Evolutionary conservation across 2,113 vertebrate species (phyloP), one percentile per base, ranked within the genome.

Genomic region (Ammodytes marinus): DNA sequence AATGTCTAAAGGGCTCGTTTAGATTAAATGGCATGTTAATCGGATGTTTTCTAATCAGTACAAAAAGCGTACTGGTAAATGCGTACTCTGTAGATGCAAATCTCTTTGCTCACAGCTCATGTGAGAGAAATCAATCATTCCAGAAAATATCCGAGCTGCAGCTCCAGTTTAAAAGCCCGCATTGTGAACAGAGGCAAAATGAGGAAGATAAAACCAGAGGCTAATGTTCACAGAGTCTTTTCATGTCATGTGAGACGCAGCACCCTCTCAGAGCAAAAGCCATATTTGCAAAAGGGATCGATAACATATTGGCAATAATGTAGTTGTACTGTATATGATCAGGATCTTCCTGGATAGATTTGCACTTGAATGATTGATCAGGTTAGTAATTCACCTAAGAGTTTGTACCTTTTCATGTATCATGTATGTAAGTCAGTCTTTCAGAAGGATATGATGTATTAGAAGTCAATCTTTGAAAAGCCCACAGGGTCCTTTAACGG

Each of bases 331-430:
- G 27, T 27, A 15, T 3, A 14, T 57, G 15, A 15, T 17, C 72
- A 72, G 82, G 55, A 47, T 58, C 55, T 27, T 58, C 40, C 57
- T 80, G 72, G 46, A 58, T 68, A 53, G 45, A 73, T 69, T 55
- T 77, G 73, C 77, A 80, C 53, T 71, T n/a, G 15, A 39, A 5
- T 42, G 35, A 54, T 42, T 66, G 13, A 59, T 69, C 50, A 64
- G 60, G n/a, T 58, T 65, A 40, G 4, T 57, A 17, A 42, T 13
- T 55, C 4, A 58, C 15, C 3, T 17, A 0, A 40, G 50, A 46
- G n/a, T 57, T 74, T 64, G 64, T 10, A 19, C 58, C 50, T 69
- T 11, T 27, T 66, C 11, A 14, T 40, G 35, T 75, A 60, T 47
- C 35, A 47, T 19, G 4, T 0, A 1, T 37, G 57, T 0, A 1